Percentiles rank a stretch among this genome's conserved stretches.
These are phyloP conservation scores for Acrocephalus arundinaceus DNA, from an alignment of 2,113 vertebrate genomes.

Conservation along the genomic window DNA sequence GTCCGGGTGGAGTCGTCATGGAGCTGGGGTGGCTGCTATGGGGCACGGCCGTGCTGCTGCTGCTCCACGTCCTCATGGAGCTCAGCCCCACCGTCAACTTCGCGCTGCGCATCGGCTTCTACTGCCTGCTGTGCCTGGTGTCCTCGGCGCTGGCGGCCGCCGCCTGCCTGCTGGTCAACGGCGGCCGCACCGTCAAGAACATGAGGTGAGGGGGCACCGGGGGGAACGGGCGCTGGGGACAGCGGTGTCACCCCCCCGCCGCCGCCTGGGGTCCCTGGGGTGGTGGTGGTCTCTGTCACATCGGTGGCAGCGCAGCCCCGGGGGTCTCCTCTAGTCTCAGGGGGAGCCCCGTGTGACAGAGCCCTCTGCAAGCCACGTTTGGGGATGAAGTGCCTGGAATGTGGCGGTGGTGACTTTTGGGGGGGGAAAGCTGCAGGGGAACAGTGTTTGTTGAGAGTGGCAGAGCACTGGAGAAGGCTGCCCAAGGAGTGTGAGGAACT, in stretches of 20 bases:
- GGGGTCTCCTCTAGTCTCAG: too few relatives aligned
- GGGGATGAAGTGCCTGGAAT: background rate
- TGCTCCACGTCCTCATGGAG: conserved; percentile 75
- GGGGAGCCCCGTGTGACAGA: too few relatives aligned
- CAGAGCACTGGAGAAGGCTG: background rate
- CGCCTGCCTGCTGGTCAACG: conserved; percentile 83
- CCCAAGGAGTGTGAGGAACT: background rate
- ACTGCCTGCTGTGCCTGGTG: conserved; percentile 83
- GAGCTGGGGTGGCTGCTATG: conserved; percentile 48
- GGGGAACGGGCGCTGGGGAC: background rate
- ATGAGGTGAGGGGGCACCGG: conserved; percentile 78
- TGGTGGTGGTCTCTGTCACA: background rate
- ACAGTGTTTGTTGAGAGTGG: background rate
- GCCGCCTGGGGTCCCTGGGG: background rate
- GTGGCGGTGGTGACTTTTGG: background rate
- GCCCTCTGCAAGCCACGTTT: fast-evolving
- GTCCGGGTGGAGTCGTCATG: conserved; percentile 6
- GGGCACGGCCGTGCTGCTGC: conserved; percentile 70
- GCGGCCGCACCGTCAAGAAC: conserved; percentile 89
- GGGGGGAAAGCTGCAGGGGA: fast-evolving
- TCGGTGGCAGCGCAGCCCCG: background rate
- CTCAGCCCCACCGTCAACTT: conserved; percentile 82
- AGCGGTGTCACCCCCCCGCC: background rate
- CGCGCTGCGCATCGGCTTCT: conserved; percentile 83
- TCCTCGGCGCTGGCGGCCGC: conserved; percentile 73